Conservation (phyloP, 1,140 invertebrate species). For the Papilio glaucus region DNA sequence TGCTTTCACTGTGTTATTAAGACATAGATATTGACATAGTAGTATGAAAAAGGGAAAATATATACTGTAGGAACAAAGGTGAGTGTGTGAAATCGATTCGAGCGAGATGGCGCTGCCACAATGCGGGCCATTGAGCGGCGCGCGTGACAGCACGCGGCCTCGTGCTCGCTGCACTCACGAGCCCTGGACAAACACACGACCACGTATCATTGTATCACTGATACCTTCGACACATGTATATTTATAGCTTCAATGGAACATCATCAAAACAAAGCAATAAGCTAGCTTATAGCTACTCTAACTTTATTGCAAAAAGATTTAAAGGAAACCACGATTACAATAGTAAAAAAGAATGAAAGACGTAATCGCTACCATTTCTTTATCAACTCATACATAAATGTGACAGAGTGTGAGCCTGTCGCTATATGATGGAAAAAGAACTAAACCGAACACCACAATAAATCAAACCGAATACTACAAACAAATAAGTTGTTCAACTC, state of each 20-base stretch:
- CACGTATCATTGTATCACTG: not conserved
- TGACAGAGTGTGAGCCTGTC: too few species aligned
- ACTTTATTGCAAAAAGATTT: not conserved
- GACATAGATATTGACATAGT: slow-evolving; percentile 53
- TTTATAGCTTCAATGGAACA: not conserved
- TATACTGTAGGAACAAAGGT: slow-evolving; percentile 52
- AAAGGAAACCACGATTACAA: not conserved
- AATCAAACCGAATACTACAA: too few species aligned
- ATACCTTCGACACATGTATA: not conserved
- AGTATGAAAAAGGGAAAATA: slow-evolving; percentile 66
- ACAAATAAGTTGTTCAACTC: too few species aligned
- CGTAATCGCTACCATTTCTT: not conserved
- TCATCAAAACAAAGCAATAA: not conserved
- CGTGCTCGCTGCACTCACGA: slow-evolving; percentile 61
- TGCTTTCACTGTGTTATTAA: slow-evolving; percentile 9
- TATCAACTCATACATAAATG: too few species aligned
- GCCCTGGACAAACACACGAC: slow-evolving; percentile 36
- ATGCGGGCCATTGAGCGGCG: slow-evolving; percentile 54
- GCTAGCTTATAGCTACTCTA: not conserved
- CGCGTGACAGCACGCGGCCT: slow-evolving; percentile 69
- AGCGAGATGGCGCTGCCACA: slow-evolving; percentile 57
- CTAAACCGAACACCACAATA: too few species aligned
- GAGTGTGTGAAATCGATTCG: slow-evolving; percentile 70
- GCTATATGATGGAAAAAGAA: too few species aligned
- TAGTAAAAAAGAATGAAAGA: not conserved